These are phyloP conservation scores for Argynnis bischoffii DNA, from an alignment of 2,888 invertebrate genomes.

Conservation along the genomic window DNA sequence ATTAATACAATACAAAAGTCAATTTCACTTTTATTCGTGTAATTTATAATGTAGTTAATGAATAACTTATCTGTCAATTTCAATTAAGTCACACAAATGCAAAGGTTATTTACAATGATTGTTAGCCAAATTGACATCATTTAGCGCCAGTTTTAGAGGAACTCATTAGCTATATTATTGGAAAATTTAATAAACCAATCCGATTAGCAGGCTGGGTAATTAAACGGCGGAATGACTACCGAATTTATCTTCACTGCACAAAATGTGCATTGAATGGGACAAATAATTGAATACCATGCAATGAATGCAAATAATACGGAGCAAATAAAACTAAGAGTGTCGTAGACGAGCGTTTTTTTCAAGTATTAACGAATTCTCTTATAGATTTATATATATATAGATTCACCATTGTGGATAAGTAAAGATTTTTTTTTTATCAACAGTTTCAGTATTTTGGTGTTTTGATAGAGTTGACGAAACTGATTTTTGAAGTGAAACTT, in stretches of 20 bases:
- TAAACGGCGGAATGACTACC: conserved; percentile 35
- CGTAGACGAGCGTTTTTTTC: conserved; percentile 17
- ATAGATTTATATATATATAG: too few species aligned
- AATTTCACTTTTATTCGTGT: too few species aligned
- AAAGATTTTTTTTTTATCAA: too few species aligned
- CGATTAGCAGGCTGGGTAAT: conserved; percentile 38
- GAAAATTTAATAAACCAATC: conserved; percentile 35
- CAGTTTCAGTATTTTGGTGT: too few species aligned
- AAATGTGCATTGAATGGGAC: conserved; percentile 37
- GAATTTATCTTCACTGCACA: conserved; percentile 38
- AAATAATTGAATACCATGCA: conserved; percentile 37
- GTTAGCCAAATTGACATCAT: neutral
- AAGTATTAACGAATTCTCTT: neutral
- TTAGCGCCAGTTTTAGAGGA: neutral
- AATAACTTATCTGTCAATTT: too few species aligned
- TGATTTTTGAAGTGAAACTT: too few species aligned
- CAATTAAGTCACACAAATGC: too few species aligned
- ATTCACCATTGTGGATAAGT: too few species aligned
- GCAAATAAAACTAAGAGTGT: conserved; percentile 26
- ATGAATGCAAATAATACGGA: conserved; percentile 37
- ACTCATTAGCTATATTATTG: conserved; percentile 21
- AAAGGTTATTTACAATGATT: neutral
- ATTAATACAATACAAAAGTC: too few species aligned
- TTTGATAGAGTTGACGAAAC: too few species aligned
- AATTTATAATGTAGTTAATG: too few species aligned